A percentile compares a stretch with the other conserved stretches of the same genome.
Evolutionary conservation across 2,888 invertebrate genomes (phyloP).

Genomic region (Eupithecia tripunctaria): DNA sequence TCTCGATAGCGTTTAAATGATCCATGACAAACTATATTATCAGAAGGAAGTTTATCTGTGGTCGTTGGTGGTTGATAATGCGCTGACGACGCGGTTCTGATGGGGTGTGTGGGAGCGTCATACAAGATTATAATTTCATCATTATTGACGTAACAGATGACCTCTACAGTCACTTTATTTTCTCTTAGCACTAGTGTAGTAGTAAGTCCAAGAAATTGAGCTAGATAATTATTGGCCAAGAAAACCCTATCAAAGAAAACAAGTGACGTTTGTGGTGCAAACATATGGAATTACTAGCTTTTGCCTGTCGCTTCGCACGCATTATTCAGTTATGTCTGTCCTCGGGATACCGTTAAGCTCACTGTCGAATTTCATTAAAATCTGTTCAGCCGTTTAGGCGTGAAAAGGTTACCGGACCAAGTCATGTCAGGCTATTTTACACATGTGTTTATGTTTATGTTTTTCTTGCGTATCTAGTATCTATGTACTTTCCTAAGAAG

Average conservation of each 20-base stretch:
- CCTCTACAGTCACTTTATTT: background rate
- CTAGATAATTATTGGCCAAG: background rate
- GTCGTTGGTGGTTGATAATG: conserved; percentile 10
- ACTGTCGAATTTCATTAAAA: no score
- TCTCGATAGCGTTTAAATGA: conserved; percentile 53
- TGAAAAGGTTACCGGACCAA: no score
- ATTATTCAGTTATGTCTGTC: no score
- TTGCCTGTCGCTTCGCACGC: no score
- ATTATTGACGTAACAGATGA: conserved; percentile 16
- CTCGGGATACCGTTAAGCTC: no score
- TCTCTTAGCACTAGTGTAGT: background rate
- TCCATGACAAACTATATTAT: conserved; percentile 34
- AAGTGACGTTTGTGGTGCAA: background rate
- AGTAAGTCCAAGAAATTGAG: background rate
- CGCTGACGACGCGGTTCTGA: background rate
- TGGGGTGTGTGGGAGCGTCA: conserved; percentile 24
- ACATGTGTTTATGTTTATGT: no score
- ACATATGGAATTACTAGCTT: background rate
- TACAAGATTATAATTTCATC: conserved; percentile 16
- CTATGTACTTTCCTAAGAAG: no score
- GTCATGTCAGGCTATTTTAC: no score
- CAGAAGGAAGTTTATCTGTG: conserved; percentile 7
- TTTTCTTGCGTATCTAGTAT: no score
- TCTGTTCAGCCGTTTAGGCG: no score
- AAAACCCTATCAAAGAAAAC: background rate